These are phyloP conservation scores for Hydropotes inermis DNA, from an alignment of 2,113 vertebrate genomes.

Conservation along the genomic window DNA sequence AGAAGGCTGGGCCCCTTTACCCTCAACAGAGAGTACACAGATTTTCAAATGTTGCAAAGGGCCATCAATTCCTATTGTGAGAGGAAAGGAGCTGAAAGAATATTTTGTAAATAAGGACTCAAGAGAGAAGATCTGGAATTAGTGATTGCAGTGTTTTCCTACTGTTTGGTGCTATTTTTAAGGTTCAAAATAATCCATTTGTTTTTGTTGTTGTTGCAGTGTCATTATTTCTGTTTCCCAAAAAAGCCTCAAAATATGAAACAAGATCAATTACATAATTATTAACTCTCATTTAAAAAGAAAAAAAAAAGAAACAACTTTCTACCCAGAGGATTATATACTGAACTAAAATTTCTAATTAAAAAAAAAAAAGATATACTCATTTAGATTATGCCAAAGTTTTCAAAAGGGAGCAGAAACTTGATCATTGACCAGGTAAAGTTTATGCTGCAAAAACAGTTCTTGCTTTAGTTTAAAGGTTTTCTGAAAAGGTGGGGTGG, in stretches of 20 bases:
- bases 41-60: constrained; percentile 53
- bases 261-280: neutral
- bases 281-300: neutral
- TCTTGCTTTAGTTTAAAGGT: neutral
- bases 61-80: neutral
- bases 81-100: constrained; percentile 4
- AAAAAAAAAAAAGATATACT: neutral
- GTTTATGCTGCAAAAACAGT: neutral
- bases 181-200: neutral
- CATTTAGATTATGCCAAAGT: neutral
- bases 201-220: neutral
- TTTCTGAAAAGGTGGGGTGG: neutral
- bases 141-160: neutral
- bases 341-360: neutral
- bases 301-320: neutral
- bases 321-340: neutral
- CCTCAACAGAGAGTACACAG: constrained; percentile 47
- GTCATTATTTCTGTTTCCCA: constrained; percentile 11
- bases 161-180: neutral
- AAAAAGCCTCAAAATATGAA: constrained; percentile 19
- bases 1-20: constrained; percentile 61
- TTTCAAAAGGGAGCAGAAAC: neutral
- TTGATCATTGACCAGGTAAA: neutral
- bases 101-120: constrained; percentile 44
- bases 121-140: neutral